Conservation (phyloP, 2,888 invertebrate species). For the Harmothoe impar region DNA sequence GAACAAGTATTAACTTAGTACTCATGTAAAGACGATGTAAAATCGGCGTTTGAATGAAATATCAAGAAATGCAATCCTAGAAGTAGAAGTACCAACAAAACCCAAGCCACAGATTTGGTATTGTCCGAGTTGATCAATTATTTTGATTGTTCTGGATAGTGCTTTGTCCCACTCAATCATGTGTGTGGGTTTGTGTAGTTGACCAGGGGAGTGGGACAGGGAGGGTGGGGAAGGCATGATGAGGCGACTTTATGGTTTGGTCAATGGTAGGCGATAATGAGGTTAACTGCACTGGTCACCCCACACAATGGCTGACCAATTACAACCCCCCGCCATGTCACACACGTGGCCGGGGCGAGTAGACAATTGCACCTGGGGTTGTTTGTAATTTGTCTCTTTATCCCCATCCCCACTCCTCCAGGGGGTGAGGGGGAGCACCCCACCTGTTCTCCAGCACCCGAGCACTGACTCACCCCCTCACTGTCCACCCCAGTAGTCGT, state of each 20-base stretch:
- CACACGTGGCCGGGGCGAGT: not conserved
- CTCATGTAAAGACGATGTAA: too few relatives aligned
- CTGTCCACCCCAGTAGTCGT: not conserved
- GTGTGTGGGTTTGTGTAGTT: not conserved
- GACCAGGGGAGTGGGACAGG: not conserved
- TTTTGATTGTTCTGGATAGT: not conserved
- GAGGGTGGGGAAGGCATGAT: not conserved
- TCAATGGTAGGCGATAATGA: conserved; percentile 20
- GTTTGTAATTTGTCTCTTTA: conserved; percentile 35
- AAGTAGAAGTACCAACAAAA: too few relatives aligned
- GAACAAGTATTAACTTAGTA: too few relatives aligned
- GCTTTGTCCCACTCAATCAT: not conserved
- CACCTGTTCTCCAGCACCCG: not conserved
- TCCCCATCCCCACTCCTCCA: not conserved
- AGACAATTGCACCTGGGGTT: conserved; percentile 30
- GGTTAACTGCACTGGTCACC: conserved; percentile 32
- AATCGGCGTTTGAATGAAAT: too few relatives aligned
- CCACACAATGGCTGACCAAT: not conserved
- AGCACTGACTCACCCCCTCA: conserved; percentile 15
- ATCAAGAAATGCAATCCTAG: too few relatives aligned
- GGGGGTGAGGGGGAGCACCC: too few relatives aligned
- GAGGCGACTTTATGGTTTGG: not conserved
- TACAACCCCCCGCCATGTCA: not conserved
- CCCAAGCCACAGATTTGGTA: too few relatives aligned
- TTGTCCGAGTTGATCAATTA: not conserved